phyloP scores from a whole-genome alignment of 2,113 vertebrate species.

The Peromyscus californicus region DNA sequence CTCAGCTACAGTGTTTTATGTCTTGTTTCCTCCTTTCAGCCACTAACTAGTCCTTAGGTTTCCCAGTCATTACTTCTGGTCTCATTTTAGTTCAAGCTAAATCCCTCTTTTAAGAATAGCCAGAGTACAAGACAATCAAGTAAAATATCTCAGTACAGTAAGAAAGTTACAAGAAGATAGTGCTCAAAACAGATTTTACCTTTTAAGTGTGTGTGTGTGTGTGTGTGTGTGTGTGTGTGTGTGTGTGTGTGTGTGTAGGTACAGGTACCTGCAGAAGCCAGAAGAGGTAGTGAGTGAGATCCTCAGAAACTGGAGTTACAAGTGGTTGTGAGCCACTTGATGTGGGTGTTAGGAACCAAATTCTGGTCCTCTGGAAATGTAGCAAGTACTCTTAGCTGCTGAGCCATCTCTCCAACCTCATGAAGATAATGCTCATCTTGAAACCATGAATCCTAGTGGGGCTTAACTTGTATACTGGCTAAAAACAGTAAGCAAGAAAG shows the following conservation, averaged over 20 bases:
- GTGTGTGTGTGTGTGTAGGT: background rate
- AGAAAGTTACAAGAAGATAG: conserved; percentile 5
- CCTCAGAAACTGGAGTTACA: background rate
- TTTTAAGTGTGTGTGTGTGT: background rate
- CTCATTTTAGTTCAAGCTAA: conserved; percentile 70
- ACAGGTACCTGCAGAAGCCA: background rate
- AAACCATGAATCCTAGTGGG: background rate
- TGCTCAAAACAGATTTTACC: background rate
- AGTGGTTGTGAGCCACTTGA: background rate
- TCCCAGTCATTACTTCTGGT: background rate
- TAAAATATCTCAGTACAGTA: conserved; percentile 29
- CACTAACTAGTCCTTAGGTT: conserved; percentile 24
- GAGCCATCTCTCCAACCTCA: background rate
- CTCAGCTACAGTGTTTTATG: conserved; percentile 25
- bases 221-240: background rate
- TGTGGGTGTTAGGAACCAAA: background rate
- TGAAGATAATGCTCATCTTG: conserved; percentile 9
- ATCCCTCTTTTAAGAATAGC: conserved; percentile 25
- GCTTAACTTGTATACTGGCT: background rate
- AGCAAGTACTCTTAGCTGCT: background rate
- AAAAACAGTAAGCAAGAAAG: conserved; percentile 49
- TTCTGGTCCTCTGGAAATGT: background rate
- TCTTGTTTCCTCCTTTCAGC: conserved; percentile 10
- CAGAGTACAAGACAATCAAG: conserved; percentile 47
- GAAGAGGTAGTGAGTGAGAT: background rate